Evolutionary conservation across 2,888 invertebrate species (phyloP), one percentile per base, ranked within the genome.

Genomic region (Chorisops tibialis): DNA sequence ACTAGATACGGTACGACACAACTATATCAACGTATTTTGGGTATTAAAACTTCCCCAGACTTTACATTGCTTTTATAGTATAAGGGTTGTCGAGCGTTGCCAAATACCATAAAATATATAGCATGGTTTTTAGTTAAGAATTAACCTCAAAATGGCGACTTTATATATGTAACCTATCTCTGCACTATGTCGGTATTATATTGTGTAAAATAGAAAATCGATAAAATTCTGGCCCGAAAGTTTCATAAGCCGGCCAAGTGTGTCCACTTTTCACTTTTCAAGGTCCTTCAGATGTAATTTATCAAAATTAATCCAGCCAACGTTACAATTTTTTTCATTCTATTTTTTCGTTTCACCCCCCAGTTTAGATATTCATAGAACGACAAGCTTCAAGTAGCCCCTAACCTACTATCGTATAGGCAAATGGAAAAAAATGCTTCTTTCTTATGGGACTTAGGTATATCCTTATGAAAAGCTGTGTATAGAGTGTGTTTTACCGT

Each of bases 181-280:
- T 30, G 9, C 9, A 30, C 30, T n/a, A n/a, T n/a, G n/a, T n/a
- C n/a, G n/a, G n/a, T n/a, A n/a, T n/a, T n/a, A n/a, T n/a, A n/a
- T n/a, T n/a, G 30, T 9, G 9, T 30, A 30, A 30, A 30, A 45
- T 45, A 24, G 56, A 56, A 56, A 56, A 56, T 56, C 56, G 30
- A 56, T 56, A 56, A 11, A 45, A 56, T 45, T 30, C 43, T 43
- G 18, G n/a, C 43, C 45, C 3, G 6, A 56, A 45, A 35, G 43
- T 56, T 56, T 45, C 14, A 18, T 54, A 30, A 56, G 45, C 16
- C 56, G 45, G 37, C 56, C 14, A 43, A 56, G 18, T 56, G 35
- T 56, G 56, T 56, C 56, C 56, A 56, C 56, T 56, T 56, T 56
- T 56, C 56, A 56, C 56, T 56, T 56, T 56, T 56, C 56, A 56